These are phyloP conservation scores for Brachypalpus laphriformis DNA, from an alignment of 2,888 invertebrate genomes.

Conservation along the genomic window DNA sequence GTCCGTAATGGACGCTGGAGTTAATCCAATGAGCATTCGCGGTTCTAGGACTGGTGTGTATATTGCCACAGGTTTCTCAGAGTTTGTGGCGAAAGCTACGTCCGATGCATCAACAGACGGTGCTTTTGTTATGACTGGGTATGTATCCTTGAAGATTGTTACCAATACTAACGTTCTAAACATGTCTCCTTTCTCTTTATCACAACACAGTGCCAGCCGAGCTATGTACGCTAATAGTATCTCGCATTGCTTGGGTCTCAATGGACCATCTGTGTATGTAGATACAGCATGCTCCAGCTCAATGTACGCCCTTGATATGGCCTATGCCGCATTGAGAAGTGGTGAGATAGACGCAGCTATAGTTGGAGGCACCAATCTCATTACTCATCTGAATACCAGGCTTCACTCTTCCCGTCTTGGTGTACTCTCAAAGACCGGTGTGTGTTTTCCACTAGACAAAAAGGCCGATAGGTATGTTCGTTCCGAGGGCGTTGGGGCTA, in stretches of 20 bases:
- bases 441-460: slow-evolving; percentile 93
- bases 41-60: slow-evolving; percentile 88
- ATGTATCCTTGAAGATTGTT: slow-evolving; percentile 19
- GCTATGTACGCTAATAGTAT: slow-evolving; percentile 95
- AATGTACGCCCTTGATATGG: slow-evolving; percentile 91
- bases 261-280: slow-evolving; percentile 92
- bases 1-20: slow-evolving; percentile 88
- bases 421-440: slow-evolving; percentile 90
- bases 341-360: slow-evolving; percentile 93
- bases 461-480: slow-evolving; percentile 90
- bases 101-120: slow-evolving; percentile 84
- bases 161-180: background rate
- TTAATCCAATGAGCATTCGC: slow-evolving; percentile 85
- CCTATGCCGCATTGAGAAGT: slow-evolving; percentile 88
- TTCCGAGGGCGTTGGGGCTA: slow-evolving; percentile 88
- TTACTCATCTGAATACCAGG: slow-evolving; percentile 92
- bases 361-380: slow-evolving; percentile 92
- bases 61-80: slow-evolving; percentile 87
- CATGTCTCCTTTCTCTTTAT: background rate
- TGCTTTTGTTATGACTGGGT: slow-evolving; percentile 78
- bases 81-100: slow-evolving; percentile 87
- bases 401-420: slow-evolving; percentile 90
- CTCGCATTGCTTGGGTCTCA: slow-evolving; percentile 92
- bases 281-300: slow-evolving; percentile 97
- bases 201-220: slow-evolving; percentile 83